Percentiles rank a stretch among this genome's conserved stretches.
Conservation (phyloP, 2,888 invertebrate genomes). For the Zonitis immaculata region DNA sequence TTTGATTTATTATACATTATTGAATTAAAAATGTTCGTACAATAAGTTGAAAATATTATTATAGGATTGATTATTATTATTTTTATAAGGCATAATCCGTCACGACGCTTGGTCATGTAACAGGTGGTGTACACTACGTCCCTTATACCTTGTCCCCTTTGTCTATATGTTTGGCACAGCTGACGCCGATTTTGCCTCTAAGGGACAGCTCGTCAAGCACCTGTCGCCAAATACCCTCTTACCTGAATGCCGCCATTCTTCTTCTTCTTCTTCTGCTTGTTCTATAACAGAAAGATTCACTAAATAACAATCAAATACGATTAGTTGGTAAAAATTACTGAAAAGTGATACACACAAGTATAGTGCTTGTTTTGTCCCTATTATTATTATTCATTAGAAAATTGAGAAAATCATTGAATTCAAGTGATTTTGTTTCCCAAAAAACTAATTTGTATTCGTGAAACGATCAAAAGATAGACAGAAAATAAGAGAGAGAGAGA, state of each 20-base stretch:
- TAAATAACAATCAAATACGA: background rate
- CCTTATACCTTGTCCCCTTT: slow-evolving; percentile 7
- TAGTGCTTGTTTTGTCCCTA: too few species aligned
- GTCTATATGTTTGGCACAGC: slow-evolving; percentile 24
- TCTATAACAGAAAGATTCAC: background rate
- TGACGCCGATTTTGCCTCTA: slow-evolving; percentile 23
- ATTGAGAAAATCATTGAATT: too few species aligned
- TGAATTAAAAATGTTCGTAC: too few species aligned
- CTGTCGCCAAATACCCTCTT: slow-evolving; percentile 20
- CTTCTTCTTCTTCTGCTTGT: too few species aligned
- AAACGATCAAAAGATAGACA: background rate
- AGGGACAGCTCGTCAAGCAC: slow-evolving; percentile 26
- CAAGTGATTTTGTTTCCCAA: background rate
- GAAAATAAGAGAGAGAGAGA: background rate
- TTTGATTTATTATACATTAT: too few species aligned
- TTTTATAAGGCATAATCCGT: background rate
- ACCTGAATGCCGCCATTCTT: slow-evolving; percentile 9
- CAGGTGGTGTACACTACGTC: slow-evolving; percentile 12
- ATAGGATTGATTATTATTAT: too few species aligned
- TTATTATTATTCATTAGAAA: too few species aligned
- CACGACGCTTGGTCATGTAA: slow-evolving; percentile 9
- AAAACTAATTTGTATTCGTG: background rate
- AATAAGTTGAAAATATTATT: too few species aligned
- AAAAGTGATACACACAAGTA: background rate
- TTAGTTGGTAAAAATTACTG: background rate